Conservation (phyloP, 2,888 invertebrate species). For the Anoplius nigerrimus region DNA sequence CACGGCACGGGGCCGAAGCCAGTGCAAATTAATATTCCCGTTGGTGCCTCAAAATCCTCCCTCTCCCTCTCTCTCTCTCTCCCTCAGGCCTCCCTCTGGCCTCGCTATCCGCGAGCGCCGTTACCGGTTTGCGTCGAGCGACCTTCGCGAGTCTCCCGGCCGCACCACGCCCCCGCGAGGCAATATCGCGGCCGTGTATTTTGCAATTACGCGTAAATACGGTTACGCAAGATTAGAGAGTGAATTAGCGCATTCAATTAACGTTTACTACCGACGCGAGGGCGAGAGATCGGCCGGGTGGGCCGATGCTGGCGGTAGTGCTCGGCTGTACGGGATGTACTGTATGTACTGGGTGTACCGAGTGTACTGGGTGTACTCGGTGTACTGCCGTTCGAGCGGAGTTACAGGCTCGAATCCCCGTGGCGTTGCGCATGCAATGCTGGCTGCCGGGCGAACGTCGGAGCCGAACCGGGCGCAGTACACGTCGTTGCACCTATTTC, state of each 20-base stretch:
- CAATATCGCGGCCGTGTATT: slow-evolving; percentile 65
- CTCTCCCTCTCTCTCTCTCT: background rate
- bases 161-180: slow-evolving; percentile 36
- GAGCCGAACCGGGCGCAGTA: slow-evolving; percentile 37
- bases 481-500: slow-evolving; percentile 58
- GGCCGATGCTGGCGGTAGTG: slow-evolving; percentile 26
- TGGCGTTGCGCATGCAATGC: slow-evolving; percentile 11
- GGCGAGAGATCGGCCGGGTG: slow-evolving; percentile 31
- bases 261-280: slow-evolving; percentile 62
- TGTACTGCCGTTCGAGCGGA: too few relatives aligned
- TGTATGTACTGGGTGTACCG: too few relatives aligned
- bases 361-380: too few relatives aligned
- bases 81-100: background rate
- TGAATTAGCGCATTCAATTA: slow-evolving; percentile 73
- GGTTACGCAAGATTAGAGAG: slow-evolving; percentile 69
- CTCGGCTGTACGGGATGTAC: too few relatives aligned
- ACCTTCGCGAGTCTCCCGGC: slow-evolving; percentile 38
- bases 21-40: slow-evolving; percentile 57
- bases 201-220: slow-evolving; percentile 70
- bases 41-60: slow-evolving; percentile 45
- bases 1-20: slow-evolving; percentile 22
- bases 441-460: slow-evolving; percentile 8
- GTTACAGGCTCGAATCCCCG: background rate
- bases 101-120: background rate
- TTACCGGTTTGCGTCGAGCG: slow-evolving; percentile 3